Percentiles rank a stretch among this genome's conserved stretches.
phyloP scores from a whole-genome alignment of 2,797 vertebrate genomes.

The Limosa lapponica region DNA sequence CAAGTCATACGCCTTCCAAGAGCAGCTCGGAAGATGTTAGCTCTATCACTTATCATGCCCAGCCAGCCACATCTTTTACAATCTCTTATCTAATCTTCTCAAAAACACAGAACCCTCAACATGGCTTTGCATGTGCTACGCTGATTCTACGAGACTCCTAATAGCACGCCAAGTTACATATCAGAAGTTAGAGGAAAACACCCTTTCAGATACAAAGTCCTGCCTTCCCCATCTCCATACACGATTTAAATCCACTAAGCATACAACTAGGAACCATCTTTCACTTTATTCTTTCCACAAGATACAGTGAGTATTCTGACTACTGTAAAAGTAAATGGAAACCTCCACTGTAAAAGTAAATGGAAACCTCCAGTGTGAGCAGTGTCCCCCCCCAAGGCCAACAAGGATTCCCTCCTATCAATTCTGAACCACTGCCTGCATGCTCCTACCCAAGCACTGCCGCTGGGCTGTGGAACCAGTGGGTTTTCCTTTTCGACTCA shows the following conservation, averaged over 20 bases:
- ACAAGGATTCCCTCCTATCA: not conserved
- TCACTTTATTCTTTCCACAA: not conserved
- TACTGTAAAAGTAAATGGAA: not conserved
- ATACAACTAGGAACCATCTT: not conserved
- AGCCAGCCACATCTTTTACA: not conserved
- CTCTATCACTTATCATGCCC: not conserved
- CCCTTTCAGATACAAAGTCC: not conserved
- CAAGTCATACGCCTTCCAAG: not conserved
- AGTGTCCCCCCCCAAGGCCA: not conserved
- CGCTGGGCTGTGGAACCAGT: not conserved
- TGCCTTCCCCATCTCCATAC: not conserved
- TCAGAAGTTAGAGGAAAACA: not conserved
- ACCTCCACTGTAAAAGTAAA: not conserved
- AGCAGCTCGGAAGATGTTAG: not conserved
- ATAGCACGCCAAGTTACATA: not conserved
- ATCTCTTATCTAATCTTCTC: not conserved
- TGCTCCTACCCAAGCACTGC: not conserved
- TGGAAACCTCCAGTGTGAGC: rapidly evolving
- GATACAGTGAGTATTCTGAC: not conserved
- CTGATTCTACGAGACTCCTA: not conserved
- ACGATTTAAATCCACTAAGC: not conserved
- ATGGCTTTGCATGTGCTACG: not conserved
- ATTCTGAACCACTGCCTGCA: not conserved
- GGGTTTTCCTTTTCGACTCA: not conserved
- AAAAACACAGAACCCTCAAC: not conserved